These are phyloP conservation scores for Mythimna albipuncta DNA, from an alignment of 2,888 invertebrate species.

Conservation along the genomic window DNA sequence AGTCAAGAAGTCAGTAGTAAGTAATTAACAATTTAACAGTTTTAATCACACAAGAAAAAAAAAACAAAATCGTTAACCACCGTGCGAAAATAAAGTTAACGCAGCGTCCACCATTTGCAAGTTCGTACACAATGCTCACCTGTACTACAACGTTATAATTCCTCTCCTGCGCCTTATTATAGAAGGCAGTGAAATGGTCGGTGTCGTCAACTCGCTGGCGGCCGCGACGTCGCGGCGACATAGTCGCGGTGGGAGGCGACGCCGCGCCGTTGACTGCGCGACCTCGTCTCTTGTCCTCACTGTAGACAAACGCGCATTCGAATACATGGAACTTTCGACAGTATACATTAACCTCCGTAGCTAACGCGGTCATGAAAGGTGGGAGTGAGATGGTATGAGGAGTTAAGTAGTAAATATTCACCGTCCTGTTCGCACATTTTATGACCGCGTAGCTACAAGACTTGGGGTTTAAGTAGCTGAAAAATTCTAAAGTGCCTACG, in stretches of 20 bases:
- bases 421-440: neutral
- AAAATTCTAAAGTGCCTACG: neutral
- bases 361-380: neutral
- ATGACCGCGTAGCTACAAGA: neutral
- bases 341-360: neutral
- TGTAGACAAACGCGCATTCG: slow-evolving; percentile 49
- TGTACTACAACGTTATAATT: slow-evolving; percentile 83
- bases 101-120: neutral
- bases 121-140: slow-evolving; percentile 72
- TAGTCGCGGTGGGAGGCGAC: slow-evolving; percentile 62
- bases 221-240: slow-evolving; percentile 78
- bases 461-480: neutral
- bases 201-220: slow-evolving; percentile 74
- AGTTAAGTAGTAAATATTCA: neutral
- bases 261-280: slow-evolving; percentile 79
- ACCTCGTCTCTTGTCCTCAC: slow-evolving; percentile 70
- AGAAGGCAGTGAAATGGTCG: slow-evolving; percentile 85
- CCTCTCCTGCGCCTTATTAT: slow-evolving; percentile 74
- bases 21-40: no score
- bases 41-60: no score
- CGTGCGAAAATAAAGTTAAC: no score
- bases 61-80: no score
- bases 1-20: neutral
- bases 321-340: neutral
- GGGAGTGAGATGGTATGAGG: neutral